phyloP scores from a whole-genome alignment of 1,140 invertebrate species.

The Leptopilina clavipes region DNA sequence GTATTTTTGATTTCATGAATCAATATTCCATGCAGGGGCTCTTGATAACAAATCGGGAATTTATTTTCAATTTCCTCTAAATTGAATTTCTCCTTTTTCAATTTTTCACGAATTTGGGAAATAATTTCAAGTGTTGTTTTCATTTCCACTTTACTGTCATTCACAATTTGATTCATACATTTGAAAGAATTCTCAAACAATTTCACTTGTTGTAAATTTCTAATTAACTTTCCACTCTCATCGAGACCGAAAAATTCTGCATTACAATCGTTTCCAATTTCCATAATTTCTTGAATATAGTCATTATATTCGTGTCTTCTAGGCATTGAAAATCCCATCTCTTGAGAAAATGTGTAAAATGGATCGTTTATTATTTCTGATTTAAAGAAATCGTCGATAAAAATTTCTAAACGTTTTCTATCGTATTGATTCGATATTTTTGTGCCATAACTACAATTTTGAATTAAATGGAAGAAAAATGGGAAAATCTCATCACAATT shows the following conservation, averaged over 20 bases:
- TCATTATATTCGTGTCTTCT: constrained; percentile 80
- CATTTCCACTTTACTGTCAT: constrained; percentile 35
- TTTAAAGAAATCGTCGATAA: constrained; percentile 78
- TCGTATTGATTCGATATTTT: constrained; percentile 82
- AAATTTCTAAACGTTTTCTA: constrained; percentile 75
- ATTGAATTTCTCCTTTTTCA: constrained; percentile 77
- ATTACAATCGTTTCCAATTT: constrained; percentile 65
- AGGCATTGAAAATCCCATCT: constrained; percentile 77
- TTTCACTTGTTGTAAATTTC: constrained; percentile 73
- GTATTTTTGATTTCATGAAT: constrained; percentile 79
- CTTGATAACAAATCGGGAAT: constrained; percentile 72
- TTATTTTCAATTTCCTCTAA: constrained; percentile 68
- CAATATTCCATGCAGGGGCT: constrained; percentile 81
- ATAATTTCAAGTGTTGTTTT: constrained; percentile 58
- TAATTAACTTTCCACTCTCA: constrained; percentile 79
- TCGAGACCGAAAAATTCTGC: constrained; percentile 80
- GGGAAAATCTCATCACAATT: constrained; percentile 72
- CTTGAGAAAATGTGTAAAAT: constrained; percentile 63
- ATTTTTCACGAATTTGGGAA: constrained; percentile 73
- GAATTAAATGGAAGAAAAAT: constrained; percentile 78
- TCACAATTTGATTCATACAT: constrained; percentile 42
- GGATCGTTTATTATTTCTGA: constrained; percentile 58
- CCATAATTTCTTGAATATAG: constrained; percentile 80
- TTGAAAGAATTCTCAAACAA: constrained; percentile 77
- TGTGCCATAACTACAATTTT: constrained; percentile 86